Conservation (phyloP, 2,888 invertebrate genomes). For the Pseudococcus jackbeardsleyi region DNA sequence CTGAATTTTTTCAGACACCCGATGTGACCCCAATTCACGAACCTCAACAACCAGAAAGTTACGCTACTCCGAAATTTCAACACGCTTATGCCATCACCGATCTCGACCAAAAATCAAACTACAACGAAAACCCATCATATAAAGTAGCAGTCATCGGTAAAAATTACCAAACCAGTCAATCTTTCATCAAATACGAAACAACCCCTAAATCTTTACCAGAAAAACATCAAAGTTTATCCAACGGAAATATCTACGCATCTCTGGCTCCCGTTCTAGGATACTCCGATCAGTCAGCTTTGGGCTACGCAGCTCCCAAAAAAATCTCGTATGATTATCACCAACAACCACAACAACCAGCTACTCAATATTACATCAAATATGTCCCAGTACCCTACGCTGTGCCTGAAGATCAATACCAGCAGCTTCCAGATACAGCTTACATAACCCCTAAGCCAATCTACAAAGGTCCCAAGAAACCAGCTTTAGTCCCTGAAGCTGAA, state of each 20-base stretch:
- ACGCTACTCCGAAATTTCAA: not conserved
- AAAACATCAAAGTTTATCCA: constrained; percentile 54
- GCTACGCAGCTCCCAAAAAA: constrained; percentile 29
- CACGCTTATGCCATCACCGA: constrained; percentile 31
- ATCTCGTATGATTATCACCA: constrained; percentile 43
- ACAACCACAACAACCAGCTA: not conserved
- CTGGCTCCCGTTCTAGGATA: constrained; percentile 55
- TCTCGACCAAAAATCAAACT: constrained; percentile 56
- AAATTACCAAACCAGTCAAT: constrained; percentile 53
- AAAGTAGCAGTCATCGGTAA: constrained; percentile 39
- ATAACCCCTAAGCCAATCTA: constrained; percentile 19
- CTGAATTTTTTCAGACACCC: constrained; percentile 44
- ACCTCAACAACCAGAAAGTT: constrained; percentile 35
- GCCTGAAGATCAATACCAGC: constrained; percentile 36
- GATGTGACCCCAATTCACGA: constrained; percentile 61
- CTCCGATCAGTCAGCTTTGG: not conserved
- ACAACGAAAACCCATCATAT: constrained; percentile 47
- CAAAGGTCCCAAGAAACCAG: constrained; percentile 24
- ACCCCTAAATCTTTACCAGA: constrained; percentile 23
- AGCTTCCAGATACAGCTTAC: constrained; percentile 23
- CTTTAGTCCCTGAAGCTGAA: not conserved
- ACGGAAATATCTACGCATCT: constrained; percentile 60
- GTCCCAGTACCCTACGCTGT: constrained; percentile 57
- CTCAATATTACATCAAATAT: constrained; percentile 60
- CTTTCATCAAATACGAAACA: constrained; percentile 55